Conservation (phyloP, 2,113 vertebrate genomes). For the Phaethornis superciliosus region DNA sequence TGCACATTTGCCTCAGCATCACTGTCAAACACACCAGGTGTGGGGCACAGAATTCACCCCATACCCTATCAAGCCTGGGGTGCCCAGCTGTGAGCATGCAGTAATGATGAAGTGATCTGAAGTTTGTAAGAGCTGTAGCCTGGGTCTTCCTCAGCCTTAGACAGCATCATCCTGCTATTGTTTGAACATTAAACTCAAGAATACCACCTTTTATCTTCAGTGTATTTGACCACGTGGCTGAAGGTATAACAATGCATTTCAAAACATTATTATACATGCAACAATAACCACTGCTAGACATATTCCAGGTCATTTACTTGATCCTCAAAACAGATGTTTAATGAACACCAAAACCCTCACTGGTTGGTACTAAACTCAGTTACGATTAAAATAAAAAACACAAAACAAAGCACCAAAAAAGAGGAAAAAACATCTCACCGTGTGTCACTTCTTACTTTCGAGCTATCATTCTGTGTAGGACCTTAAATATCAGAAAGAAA, state of each 20-base stretch:
- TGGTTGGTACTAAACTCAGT: background rate
- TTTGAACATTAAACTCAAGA: background rate
- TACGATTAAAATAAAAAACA: background rate
- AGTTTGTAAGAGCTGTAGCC: background rate
- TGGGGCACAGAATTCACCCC: background rate
- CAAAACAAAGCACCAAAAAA: too few relatives aligned
- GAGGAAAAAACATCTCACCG: slow-evolving; percentile 52
- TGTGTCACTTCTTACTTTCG: slow-evolving; percentile 79
- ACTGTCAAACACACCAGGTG: background rate
- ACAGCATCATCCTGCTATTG: background rate
- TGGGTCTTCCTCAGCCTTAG: background rate
- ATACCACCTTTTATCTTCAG: background rate
- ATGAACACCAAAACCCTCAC: background rate
- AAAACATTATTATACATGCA: background rate
- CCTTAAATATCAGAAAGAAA: slow-evolving; percentile 73
- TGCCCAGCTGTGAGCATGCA: background rate
- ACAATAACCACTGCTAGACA: background rate
- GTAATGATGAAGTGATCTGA: background rate
- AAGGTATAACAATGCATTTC: background rate
- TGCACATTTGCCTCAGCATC: background rate
- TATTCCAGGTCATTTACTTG: background rate
- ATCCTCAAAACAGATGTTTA: background rate
- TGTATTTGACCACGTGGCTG: background rate
- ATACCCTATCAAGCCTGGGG: background rate
- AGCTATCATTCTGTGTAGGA: slow-evolving; percentile 81